Evolutionary conservation across 2,113 vertebrate genomes (phyloP), one percentile per base, ranked within the genome.

Genomic region (Nesoenas mayeri): DNA sequence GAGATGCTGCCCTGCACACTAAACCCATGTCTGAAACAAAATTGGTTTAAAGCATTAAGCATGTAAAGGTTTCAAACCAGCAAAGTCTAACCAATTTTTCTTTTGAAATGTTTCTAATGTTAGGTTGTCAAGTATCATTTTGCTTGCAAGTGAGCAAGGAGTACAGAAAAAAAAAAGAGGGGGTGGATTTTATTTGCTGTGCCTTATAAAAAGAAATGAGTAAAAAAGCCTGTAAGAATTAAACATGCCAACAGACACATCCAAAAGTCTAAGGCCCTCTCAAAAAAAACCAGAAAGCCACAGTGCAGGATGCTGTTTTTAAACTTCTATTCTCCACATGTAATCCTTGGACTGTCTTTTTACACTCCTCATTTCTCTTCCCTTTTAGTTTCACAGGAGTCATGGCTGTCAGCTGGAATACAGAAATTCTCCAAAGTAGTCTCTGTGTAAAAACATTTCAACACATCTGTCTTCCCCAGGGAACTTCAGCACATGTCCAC

Each of bases 371-470:
- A 32, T 44, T 84, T 69, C 83, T 61, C 48, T 84, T 51, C 19
- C 36, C 48, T 81, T 88, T 36, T 15, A 92, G 26, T 67, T 78
- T 88, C 88, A 72, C 48, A 78, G 81, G 60, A 95, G 80, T 54
- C 90, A 85, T 9, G 60, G 67, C 78, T 89, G 86, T 73, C 92
- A 94, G 42, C 51, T 92, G 79, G 89, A 81, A 81, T 29, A 73
- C 42, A 83, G 64, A 91, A 90, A 91, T 80, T 88, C 84, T 91
- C 92, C 74, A 51, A 83, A 91, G 79, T 2, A 61, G 48, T 31
- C 31, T 54, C 71, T 42, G 12, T 80, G 85, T 87, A 92, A 79
- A 85, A 95, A 93, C 85, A 89, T 61, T 94, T 84, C 77, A 86
- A 67, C 47, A 78, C 31, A 77, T 51, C 67, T 14, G 10, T 26